Conservation (phyloP, 2,797 vertebrate species). For the Pangasius sanitwongsei region DNA sequence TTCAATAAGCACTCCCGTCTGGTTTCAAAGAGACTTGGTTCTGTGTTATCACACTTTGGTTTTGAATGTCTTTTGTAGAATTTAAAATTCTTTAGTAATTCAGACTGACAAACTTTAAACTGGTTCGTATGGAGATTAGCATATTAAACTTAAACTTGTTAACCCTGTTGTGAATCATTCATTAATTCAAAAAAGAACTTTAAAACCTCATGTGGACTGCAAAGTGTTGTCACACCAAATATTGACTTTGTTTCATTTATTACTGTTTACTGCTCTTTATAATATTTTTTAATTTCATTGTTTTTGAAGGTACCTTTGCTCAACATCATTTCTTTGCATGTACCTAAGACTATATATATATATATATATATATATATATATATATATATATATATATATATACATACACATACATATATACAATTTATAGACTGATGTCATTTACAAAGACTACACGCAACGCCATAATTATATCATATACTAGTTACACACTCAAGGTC, state of each 20-base stretch:
- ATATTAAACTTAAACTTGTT: constrained; percentile 22
- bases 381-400: too few species aligned
- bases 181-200: constrained; percentile 1
- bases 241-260: too few species aligned
- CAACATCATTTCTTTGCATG: too few species aligned
- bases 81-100: constrained; percentile 31
- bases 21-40: constrained; percentile 50
- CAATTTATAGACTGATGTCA: neutral
- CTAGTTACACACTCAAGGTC: neutral
- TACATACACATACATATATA: too few species aligned
- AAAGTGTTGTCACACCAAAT: too few species aligned
- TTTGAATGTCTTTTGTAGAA: constrained; percentile 34
- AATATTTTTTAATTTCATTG: too few species aligned
- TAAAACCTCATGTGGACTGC: neutral
- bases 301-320: too few species aligned
- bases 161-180: constrained; percentile 24
- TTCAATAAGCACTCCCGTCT: constrained; percentile 69
- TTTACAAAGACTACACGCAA: neutral
- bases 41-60: constrained; percentile 12
- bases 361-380: too few species aligned
- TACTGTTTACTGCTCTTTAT: too few species aligned
- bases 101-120: constrained; percentile 35
- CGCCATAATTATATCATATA: neutral
- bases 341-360: too few species aligned
- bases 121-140: constrained; percentile 45